phyloP scores from a whole-genome alignment of 2,113 vertebrate species.

The Paradoxurus hermaphroditus region DNA sequence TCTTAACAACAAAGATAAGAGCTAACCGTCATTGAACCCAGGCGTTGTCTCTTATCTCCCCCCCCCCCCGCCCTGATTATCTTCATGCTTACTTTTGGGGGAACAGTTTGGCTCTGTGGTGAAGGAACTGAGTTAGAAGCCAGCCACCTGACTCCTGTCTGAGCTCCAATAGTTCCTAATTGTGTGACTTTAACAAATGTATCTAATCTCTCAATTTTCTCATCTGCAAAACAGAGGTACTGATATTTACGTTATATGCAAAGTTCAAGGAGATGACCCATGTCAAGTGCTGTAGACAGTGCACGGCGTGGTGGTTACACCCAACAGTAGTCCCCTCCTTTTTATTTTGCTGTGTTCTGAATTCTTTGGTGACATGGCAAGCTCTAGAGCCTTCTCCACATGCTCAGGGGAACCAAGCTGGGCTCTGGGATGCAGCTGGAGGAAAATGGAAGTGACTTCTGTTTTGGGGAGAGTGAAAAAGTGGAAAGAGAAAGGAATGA shows the following conservation, averaged over 20 bases:
- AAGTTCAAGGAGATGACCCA: background rate
- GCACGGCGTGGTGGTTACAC: accelerated
- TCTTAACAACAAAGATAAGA: background rate
- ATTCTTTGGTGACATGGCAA: background rate
- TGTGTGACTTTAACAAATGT: background rate
- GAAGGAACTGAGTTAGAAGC: background rate
- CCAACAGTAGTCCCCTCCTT: background rate
- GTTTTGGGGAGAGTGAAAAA: background rate
- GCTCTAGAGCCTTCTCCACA: background rate
- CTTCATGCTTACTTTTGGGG: background rate
- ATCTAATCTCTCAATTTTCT: background rate
- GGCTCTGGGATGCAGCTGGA: background rate
- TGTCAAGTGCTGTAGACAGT: background rate
- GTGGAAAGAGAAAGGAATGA: background rate
- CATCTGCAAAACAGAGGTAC: background rate
- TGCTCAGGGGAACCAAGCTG: background rate
- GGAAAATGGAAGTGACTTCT: background rate
- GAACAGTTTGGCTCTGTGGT: background rate
- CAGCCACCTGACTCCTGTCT: background rate
- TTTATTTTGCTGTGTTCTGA: background rate
- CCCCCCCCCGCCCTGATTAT: no score
- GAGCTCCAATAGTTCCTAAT: background rate
- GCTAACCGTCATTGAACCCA: background rate
- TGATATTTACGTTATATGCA: background rate
- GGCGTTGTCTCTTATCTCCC: background rate